Base-by-base conservation (phyloP, 2,113 vertebrate species). In the Saiga tatarica region DNA sequence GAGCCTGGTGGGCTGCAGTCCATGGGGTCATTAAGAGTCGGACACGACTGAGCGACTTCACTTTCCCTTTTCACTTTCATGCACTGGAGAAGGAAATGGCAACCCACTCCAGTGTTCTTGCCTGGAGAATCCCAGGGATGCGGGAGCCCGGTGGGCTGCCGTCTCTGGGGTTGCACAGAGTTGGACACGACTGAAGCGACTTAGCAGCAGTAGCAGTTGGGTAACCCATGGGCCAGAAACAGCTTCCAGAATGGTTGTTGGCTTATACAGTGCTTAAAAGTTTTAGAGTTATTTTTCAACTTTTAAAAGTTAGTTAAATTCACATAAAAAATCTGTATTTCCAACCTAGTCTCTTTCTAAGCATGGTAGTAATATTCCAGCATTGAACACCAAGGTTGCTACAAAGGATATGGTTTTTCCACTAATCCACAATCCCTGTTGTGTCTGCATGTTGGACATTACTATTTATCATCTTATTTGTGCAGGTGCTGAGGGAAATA, bases 281-380 rank as follows among this genome's bases (percentile, higher is more conserved):
- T 71, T 95, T n/a, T 33, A 1, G 45, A 91, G 36, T 74, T 82
- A 89, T 19, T 92, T n/a, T 21, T 16, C 36, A 92, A 74, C 28
- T 74, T 95, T 94, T 76, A 93, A 92, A 95, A 90, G 36, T 83
- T 60, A 92, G 39, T 60, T 50, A 30, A 94, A 71, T 83, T 89
- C 25, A 85, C 7, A 78, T 86, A 85, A 95, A 93, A 95, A 95
- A 36, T 95, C 36, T 62, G 4, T 45, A 17, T 95, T 90, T 96
- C 26, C 21, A 79, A 28, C 12, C 76, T 52, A 64, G 62, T 28
- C 36, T 89, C 21, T 92, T 92, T 74, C 30, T 88, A 81, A 94
- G 45, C n/a, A 45, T 86, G 13, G 28, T 79, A 71, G 36, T 67
- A 88, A 28, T 79, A 87, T 45, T 91, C 19, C 78, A 25, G 2